Evolutionary conservation across 2,888 invertebrate genomes (phyloP), one percentile per base, ranked within the genome.

Genomic region (Pteria penguin): DNA sequence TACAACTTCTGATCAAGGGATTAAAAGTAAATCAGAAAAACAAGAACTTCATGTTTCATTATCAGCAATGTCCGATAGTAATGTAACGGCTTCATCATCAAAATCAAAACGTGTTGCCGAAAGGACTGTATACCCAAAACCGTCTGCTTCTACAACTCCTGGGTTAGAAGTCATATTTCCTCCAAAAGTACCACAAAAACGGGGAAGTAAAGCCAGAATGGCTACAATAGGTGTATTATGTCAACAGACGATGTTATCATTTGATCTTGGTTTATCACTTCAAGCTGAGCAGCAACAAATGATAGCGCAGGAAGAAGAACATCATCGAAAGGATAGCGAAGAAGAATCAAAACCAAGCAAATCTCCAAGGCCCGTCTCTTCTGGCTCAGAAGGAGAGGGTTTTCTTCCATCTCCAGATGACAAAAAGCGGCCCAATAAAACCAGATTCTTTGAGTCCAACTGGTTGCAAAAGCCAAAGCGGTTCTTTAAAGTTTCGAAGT

Each of bases 401-500:
- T 68, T 79, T 24, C 57, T 79, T 29, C 69, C 80, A 32, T 73
- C 80, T n/a, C 72, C 80, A n/a, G 85, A 84, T 45, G 84, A 88
- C 45, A 85, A 87, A 76, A 85, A 87, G 77, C 86, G 86, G 75
- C 86, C 85, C 76, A 75, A 82, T 36, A 82, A 82, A 60, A 78
- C 80, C 27, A 85, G 86, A 80, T 87, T 90, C 72, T 82, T 89
- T 65, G 89, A 89, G 62, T 82, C 87, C 62, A 83, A 85, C 68
- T 90, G 90, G 86, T 85, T 91, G 66, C 89, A 89, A 73, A 90
- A 88, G 76, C 88, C 90, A 22, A 89, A 84, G 81, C 87, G 86
- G 78, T 88, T 91, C 79, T 91, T 91, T 83, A 90, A 90, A 88
- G 89, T 89, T 85, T 90, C 90, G 85, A 91, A 91, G 90, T 91